phyloP scores from a whole-genome alignment of 2,113 vertebrate species.

The Heterocephalus glaber region DNA sequence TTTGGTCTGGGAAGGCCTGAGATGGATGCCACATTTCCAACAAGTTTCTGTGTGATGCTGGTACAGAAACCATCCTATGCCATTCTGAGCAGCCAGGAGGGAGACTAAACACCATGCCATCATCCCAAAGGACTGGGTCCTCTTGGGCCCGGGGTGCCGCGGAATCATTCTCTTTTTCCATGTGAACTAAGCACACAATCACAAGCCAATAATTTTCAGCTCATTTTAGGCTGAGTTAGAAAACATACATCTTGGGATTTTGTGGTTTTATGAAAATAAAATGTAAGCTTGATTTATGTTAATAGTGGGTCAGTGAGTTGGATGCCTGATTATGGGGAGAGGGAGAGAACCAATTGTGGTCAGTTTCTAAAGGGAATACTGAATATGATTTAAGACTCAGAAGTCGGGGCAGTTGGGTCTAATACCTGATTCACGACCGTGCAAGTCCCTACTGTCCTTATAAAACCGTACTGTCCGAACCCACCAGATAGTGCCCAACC shows the following conservation, averaged over 20 bases:
- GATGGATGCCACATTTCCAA: background rate
- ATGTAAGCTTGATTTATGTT: background rate
- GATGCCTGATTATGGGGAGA: background rate
- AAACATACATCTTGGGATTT: background rate
- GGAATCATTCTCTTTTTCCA: background rate
- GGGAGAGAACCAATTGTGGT: background rate
- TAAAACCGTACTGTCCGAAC: background rate
- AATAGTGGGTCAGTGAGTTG: background rate
- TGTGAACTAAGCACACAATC: background rate
- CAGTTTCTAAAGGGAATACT: background rate
- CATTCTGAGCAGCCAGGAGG: background rate
- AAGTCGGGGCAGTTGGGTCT: background rate
- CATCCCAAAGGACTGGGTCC: background rate
- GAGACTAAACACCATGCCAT: background rate
- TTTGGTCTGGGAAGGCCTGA: background rate
- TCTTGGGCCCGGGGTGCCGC: rapidly evolving
- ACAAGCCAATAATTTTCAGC: background rate
- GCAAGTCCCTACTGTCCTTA: background rate
- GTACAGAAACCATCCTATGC: background rate
- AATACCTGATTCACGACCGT: background rate
- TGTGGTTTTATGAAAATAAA: conserved; percentile 24
- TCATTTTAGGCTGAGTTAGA: background rate
- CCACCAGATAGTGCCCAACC: background rate
- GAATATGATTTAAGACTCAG: background rate
- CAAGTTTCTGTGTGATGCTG: background rate